A percentile compares a stretch with the other conserved stretches of the same genome.
phyloP scores from a whole-genome alignment of 2,797 vertebrate genomes.

The Sebastes goodei region DNA sequence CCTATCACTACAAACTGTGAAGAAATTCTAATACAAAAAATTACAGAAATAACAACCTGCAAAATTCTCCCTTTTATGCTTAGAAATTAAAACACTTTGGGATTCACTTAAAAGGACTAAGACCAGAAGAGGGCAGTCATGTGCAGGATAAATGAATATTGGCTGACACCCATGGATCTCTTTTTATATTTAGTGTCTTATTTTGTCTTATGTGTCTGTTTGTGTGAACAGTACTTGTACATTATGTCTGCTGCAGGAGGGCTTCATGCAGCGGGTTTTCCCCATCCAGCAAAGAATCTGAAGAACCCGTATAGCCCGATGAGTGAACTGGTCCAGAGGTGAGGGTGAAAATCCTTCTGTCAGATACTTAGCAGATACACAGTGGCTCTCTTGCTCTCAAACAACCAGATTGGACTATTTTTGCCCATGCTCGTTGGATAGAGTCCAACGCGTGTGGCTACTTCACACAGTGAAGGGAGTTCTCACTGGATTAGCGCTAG shows the following conservation, averaged over 20 bases:
- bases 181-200: neutral
- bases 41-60: neutral
- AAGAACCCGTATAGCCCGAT: conserved; percentile 35
- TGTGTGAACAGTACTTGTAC: neutral
- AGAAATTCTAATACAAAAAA: neutral
- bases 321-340: conserved; percentile 56
- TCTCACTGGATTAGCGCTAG: conserved; percentile 23
- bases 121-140: conserved; percentile 74
- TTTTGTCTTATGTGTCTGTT: neutral
- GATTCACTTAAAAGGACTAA: neutral
- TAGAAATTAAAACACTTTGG: neutral
- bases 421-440: conserved; percentile 11
- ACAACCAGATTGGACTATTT: conserved; percentile 22
- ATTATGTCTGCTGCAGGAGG: neutral
- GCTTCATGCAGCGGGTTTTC: neutral
- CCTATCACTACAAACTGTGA: neutral
- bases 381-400: neutral
- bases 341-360: conserved; percentile 51
- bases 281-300: conserved; percentile 34
- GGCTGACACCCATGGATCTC: neutral
- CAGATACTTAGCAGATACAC: conserved; percentile 42
- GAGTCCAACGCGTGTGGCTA: neutral
- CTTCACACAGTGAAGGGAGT: neutral
- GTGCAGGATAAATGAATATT: conserved; percentile 43
- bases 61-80: neutral